Base-by-base conservation (phyloP, 2,797 vertebrate species). In the Alexandromys oeconomus region DNA sequence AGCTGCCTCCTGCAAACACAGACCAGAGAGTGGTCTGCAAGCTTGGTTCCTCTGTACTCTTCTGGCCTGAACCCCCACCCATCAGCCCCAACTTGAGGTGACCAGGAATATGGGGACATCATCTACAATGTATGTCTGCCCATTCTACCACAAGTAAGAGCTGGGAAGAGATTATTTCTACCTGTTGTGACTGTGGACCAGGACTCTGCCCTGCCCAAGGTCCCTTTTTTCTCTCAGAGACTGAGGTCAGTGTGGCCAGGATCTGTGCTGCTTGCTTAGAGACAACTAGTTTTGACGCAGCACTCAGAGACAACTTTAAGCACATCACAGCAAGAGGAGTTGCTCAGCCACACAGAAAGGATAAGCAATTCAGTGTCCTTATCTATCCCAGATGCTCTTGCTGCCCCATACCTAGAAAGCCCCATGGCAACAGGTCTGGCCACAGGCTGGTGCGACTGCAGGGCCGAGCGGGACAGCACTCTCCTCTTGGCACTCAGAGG, bases 371-470 rank as follows among this genome's bases (percentile, higher is more conserved):
- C 40, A 3, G 27, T 19, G 37, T 65, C 34, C 17, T 0, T 15
- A 2, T 8, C 19, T 34, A 73, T 3, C 48, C n/a, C 59, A 51
- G 46, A 54, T 48, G 65, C 3, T 79, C 71, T 65, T 48, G 46
- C 19, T 67, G 25, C 31, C 54, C 93, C 92, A 6, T 4, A 99
- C 99, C 99, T 99, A 97, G 99, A 98, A 74, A 99, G 98, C 82
- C 99, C 99, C 91, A 99, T 97, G 86, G 99, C 98, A 96, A 99
- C 71, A 0, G 99, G 99, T 97, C 99, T 98, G 89, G 99, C 99
- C 92, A 99, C 99, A 0, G 99, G 99, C 97, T 99, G 99, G 97
- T 99, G 99, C 59, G 99, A 99, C 40, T 99, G 99, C 96, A 99
- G 98, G 0, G 99, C 99, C 4, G 99, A 99, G 93, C 98, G 99